Conservation (phyloP, 64 coral and sea anemone genomes). For the Stichodactyla helianthus region DNA sequence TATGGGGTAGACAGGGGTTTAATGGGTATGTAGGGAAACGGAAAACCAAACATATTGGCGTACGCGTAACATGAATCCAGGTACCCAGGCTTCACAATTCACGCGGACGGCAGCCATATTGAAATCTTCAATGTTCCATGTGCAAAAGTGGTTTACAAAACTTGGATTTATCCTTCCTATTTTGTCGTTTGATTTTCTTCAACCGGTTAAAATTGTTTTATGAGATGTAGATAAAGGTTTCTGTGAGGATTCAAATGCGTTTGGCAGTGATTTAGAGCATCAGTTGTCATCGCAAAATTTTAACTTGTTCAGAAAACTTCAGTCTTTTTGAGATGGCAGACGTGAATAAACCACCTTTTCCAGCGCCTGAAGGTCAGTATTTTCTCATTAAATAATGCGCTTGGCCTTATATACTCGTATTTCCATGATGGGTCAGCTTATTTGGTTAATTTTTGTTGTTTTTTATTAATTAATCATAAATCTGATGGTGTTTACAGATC, state of each 20-base stretch:
- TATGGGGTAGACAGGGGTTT: no score
- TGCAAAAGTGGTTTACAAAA: background rate
- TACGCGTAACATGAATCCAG: no score
- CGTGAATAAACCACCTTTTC: slow-evolving; percentile 61
- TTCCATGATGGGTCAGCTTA: background rate
- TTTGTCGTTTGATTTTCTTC: background rate
- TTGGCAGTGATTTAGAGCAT: background rate
- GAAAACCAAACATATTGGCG: no score
- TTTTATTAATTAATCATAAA: background rate
- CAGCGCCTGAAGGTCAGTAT: slow-evolving; percentile 57
- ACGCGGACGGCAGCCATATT: slow-evolving; percentile 19
- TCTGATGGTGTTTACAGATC: slow-evolving; percentile 45
- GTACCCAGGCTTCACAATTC: background rate
- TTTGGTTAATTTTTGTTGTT: background rate
- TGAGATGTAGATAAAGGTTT: background rate
- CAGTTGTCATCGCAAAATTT: background rate
- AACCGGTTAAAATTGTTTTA: background rate
- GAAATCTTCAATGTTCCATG: background rate
- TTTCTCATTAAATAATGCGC: background rate
- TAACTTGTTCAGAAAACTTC: background rate
- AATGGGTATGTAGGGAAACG: no score
- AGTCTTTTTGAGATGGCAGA: slow-evolving; percentile 37
- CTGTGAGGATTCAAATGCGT: background rate
- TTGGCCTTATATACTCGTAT: background rate
- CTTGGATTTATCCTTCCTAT: background rate